A percentile compares a stretch with the other conserved stretches of the same genome.
Conservation (phyloP, 1,140 invertebrate genomes). For the Acromyrmex echinatior region DNA sequence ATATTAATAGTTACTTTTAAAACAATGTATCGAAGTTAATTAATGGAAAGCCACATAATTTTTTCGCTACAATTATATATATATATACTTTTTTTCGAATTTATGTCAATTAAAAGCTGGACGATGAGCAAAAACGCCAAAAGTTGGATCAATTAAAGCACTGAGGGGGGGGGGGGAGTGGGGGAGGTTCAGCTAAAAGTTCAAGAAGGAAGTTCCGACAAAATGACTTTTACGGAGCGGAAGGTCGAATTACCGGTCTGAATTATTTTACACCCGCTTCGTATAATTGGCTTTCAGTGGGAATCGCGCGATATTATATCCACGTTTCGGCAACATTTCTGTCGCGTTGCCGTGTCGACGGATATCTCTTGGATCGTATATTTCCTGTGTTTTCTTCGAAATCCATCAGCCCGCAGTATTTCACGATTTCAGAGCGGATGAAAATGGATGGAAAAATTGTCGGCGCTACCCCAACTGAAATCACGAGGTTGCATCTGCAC, state of each 20-base stretch:
- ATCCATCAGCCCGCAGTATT: conserved; percentile 58
- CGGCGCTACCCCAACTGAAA: conserved; percentile 26
- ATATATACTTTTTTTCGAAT: background rate
- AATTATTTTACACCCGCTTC: conserved; percentile 45
- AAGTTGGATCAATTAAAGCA: conserved; percentile 46
- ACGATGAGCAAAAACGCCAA: background rate
- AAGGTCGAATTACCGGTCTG: conserved; percentile 41
- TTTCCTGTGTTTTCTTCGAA: conserved; percentile 56
- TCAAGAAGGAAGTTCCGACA: conserved; percentile 28
- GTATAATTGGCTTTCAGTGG: conserved; percentile 52
- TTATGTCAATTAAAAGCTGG: conserved; percentile 30
- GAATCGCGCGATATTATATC: conserved; percentile 52
- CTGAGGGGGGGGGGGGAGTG: background rate
- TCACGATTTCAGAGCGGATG: conserved; percentile 50
- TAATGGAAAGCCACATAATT: background rate
- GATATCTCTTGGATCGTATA: conserved; percentile 41
- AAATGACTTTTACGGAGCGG: conserved; percentile 27
- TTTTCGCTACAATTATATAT: background rate
- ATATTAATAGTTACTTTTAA: background rate
- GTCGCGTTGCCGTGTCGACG: conserved; percentile 20
- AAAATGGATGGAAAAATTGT: conserved; percentile 61
- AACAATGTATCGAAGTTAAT: background rate
- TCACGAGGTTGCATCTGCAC: conserved; percentile 55
- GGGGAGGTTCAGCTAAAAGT: background rate
- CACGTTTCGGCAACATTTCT: conserved; percentile 30